A percentile compares a stretch with the other conserved stretches of the same genome.
Evolutionary conservation across 1,140 invertebrate species (phyloP).

Genomic region (Drosophila lowei): DNA sequence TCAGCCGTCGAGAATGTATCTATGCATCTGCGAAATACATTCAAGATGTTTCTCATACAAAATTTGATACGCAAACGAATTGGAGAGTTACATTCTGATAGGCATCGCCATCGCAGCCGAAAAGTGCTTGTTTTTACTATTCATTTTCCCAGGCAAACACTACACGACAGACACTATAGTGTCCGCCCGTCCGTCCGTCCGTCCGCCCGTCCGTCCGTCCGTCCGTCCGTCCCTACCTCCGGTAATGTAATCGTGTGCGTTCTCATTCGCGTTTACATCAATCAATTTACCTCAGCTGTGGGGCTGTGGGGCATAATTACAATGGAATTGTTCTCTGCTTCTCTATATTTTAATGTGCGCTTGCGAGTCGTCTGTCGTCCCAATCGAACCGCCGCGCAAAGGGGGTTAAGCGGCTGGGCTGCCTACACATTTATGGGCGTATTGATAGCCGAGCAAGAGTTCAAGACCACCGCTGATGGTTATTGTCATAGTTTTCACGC

Average conservation of each 20-base stretch:
- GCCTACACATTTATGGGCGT: conserved; percentile 42
- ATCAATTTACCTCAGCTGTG: conserved; percentile 52
- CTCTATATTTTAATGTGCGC: conserved; percentile 37
- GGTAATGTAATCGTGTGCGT: background rate
- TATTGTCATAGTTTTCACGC: conserved; percentile 66
- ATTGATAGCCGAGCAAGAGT: conserved; percentile 46
- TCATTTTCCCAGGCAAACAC: conserved; percentile 43
- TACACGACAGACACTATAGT: conserved; percentile 1
- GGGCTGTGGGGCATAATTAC: conserved; percentile 50
- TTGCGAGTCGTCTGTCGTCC: conserved; percentile 12
- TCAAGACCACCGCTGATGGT: conserved; percentile 66
- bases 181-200: too few species aligned
- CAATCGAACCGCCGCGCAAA: background rate
- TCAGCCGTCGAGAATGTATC: conserved; percentile 43
- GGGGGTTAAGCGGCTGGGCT: conserved; percentile 45
- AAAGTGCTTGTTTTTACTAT: conserved; percentile 49
- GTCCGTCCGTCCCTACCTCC: background rate
- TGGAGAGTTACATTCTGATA: conserved; percentile 50
- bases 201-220: too few species aligned
- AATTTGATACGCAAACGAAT: conserved; percentile 27
- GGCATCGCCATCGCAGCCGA: conserved; percentile 20
- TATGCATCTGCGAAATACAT: conserved; percentile 16
- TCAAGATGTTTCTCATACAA: conserved; percentile 49
- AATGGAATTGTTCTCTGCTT: conserved; percentile 46
- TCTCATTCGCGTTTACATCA: conserved; percentile 52